Evolutionary conservation across 2,113 vertebrate species (phyloP).

Genomic region (Pungitius pungitius): DNA sequence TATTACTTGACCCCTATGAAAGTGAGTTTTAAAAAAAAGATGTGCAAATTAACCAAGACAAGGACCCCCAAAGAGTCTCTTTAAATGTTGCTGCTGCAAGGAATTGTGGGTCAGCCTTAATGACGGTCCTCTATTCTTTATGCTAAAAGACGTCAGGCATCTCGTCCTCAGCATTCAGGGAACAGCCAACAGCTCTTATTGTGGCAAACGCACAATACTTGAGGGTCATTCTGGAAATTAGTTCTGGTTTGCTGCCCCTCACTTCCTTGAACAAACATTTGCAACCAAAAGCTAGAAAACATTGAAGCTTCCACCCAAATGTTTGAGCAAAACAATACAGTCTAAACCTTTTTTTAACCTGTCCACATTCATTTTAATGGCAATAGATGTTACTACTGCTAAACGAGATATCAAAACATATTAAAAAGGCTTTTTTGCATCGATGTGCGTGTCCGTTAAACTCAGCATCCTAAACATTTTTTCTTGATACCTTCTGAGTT

Average conservation of each 20-base stretch:
- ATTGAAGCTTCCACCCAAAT: not conserved
- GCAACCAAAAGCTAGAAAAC: not conserved
- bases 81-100: too few species aligned
- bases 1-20: not conserved
- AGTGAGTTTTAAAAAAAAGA: not conserved
- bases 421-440: not conserved
- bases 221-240: not conserved
- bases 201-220: not conserved
- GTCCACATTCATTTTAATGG: too few species aligned
- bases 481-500: constrained; percentile 11
- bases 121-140: not conserved
- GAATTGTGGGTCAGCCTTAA: not conserved
- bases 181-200: not conserved
- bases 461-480: not conserved
- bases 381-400: not conserved
- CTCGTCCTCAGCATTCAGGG: not conserved
- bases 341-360: too few species aligned
- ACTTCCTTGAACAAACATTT: not conserved
- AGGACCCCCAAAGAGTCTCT: too few species aligned
- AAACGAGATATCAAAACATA: not conserved
- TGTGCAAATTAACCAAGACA: not conserved
- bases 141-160: not conserved
- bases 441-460: not conserved
- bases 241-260: not conserved
- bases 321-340: not conserved